phyloP scores from a whole-genome alignment of 2,888 invertebrate genomes.

The Drosophila anomelani region DNA sequence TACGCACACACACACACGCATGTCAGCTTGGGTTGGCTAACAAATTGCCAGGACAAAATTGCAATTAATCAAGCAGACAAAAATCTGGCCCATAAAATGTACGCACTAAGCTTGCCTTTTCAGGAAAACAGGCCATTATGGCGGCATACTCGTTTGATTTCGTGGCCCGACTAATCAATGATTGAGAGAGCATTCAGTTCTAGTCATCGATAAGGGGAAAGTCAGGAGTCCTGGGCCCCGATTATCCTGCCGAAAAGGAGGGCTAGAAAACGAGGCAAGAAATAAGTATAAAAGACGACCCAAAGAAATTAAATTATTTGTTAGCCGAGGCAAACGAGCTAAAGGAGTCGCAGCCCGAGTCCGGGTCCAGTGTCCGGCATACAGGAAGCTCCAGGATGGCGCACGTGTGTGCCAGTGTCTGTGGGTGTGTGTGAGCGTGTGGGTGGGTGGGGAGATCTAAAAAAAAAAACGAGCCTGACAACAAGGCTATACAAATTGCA shows the following conservation, averaged over 20 bases:
- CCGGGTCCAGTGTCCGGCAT: conserved; percentile 3
- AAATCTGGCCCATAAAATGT: conserved; percentile 53
- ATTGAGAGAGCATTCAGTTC: conserved; percentile 28
- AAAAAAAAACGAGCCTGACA: conserved; percentile 65
- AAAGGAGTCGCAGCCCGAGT: background rate
- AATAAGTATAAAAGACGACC: conserved; percentile 35
- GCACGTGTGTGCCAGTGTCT: background rate
- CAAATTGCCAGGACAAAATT: conserved; percentile 57
- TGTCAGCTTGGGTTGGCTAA: conserved; percentile 17
- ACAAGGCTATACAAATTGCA: conserved; percentile 69
- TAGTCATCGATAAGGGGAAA: conserved; percentile 22
- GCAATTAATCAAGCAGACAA: conserved; percentile 77
- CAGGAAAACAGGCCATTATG: conserved; percentile 11
- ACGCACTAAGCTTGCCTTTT: background rate
- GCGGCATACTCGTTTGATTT: conserved; percentile 20
- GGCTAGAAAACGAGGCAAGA: conserved; percentile 18
- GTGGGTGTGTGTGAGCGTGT: background rate
- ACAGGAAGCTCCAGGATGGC: conserved; percentile 8
- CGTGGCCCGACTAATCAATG: conserved; percentile 37
- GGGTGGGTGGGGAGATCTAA: conserved; percentile 24
- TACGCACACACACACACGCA: background rate
- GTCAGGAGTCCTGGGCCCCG: conserved; percentile 4
- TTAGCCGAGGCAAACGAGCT: conserved; percentile 43
- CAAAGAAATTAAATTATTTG: conserved; percentile 76
- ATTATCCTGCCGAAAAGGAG: conserved; percentile 16